Conservation (phyloP, 2,113 vertebrate genomes). For the Hystrix cristata region DNA sequence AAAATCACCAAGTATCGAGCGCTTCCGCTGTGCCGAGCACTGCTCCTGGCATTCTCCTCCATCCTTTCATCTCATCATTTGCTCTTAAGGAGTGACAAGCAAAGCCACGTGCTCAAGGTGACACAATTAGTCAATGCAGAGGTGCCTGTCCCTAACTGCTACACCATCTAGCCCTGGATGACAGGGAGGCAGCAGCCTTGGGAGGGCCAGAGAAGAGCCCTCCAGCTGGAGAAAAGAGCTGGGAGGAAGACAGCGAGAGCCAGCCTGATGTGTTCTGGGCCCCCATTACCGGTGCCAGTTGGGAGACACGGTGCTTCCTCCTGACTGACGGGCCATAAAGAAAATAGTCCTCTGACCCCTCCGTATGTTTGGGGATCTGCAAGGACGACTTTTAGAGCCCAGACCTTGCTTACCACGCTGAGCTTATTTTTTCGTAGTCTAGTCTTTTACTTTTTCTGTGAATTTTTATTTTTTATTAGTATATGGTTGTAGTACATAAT, state of each 20-base stretch:
- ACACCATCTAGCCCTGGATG: background rate
- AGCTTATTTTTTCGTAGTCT: background rate
- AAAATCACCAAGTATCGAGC: background rate
- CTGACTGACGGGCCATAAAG: background rate
- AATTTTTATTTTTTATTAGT: background rate
- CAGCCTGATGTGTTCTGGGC: background rate
- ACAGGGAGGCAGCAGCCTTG: background rate
- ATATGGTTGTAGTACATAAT: background rate
- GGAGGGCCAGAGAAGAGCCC: background rate
- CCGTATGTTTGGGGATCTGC: too few relatives aligned
- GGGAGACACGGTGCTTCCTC: too few relatives aligned
- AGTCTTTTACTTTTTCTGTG: background rate
- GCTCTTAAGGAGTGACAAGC: background rate
- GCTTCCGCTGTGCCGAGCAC: background rate
- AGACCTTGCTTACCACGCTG: too few relatives aligned
- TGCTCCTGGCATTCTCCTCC: background rate
- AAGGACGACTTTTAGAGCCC: background rate
- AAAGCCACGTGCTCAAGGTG: background rate
- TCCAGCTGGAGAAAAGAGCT: background rate
- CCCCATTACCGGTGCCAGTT: background rate
- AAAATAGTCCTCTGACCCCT: background rate
- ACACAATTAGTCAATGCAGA: background rate
- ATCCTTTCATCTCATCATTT: background rate
- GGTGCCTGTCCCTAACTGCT: background rate
- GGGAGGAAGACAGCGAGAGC: background rate